A percentile compares a stretch with the other conserved stretches of the same genome.
phyloP scores from a whole-genome alignment of 1,140 invertebrate genomes.

The Cydia fagiglandana region DNA sequence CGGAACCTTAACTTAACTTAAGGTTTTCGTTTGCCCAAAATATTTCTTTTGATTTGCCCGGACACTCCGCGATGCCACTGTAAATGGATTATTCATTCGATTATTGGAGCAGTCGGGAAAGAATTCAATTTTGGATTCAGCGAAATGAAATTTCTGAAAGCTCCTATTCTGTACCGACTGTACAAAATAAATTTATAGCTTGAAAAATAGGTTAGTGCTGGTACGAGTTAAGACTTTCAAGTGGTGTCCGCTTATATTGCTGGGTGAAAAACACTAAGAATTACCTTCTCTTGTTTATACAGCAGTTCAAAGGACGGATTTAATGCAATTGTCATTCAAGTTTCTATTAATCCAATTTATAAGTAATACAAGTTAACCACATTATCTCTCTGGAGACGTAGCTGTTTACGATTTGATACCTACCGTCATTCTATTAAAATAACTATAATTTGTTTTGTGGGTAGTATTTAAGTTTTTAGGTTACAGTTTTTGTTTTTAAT shows the following conservation, averaged over 20 bases:
- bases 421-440: too few species aligned
- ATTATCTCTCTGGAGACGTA: too few species aligned
- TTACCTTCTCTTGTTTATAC: too few species aligned
- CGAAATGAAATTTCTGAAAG: slow-evolving; percentile 58
- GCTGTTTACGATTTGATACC: too few species aligned
- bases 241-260: neutral
- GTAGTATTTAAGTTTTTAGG: too few species aligned
- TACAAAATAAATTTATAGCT: slow-evolving; percentile 55
- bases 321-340: too few species aligned
- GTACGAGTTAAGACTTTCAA: slow-evolving; percentile 17
- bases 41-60: slow-evolving; percentile 37
- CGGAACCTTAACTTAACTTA: slow-evolving; percentile 11
- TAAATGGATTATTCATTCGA: slow-evolving; percentile 67
- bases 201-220: slow-evolving; percentile 40
- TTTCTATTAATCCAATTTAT: too few species aligned
- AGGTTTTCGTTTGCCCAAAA: slow-evolving; percentile 16
- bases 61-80: slow-evolving; percentile 42
- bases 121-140: slow-evolving; percentile 62
- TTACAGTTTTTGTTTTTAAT: too few species aligned
- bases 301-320: too few species aligned
- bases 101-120: slow-evolving; percentile 60
- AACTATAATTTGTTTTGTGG: too few species aligned
- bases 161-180: slow-evolving; percentile 44
- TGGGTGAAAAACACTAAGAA: neutral
- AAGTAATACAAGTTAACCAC: too few species aligned